Evolutionary conservation across 2,797 vertebrate genomes (phyloP).

Genomic region (Tragopan temminckii): DNA sequence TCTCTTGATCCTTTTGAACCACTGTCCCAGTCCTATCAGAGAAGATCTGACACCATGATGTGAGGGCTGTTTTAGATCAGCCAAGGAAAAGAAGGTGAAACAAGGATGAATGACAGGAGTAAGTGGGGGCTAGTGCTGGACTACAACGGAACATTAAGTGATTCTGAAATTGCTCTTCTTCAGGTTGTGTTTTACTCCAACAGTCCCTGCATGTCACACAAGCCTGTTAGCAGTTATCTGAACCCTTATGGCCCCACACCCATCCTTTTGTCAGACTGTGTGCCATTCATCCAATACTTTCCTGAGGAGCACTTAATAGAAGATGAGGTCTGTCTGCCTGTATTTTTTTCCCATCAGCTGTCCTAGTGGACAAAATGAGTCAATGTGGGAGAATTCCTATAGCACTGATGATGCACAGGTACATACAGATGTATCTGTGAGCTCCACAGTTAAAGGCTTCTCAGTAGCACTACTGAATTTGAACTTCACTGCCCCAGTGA

Average conservation of each 20-base stretch:
- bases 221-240: not conserved
- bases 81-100: not conserved
- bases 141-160: not conserved
- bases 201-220: not conserved
- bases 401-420: not conserved
- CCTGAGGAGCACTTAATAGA: not conserved
- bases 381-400: not conserved
- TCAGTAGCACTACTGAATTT: not conserved
- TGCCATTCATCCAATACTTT: not conserved
- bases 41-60: not conserved
- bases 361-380: not conserved
- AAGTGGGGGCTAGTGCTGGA: not conserved
- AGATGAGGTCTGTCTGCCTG: not conserved
- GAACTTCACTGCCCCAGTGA: not conserved
- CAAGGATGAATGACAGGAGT: not conserved
- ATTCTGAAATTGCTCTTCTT: not conserved
- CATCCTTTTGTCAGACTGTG: not conserved
- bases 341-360: not conserved
- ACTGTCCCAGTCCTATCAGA: not conserved
- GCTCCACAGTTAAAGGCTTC: not conserved
- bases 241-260: not conserved
- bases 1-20: not conserved
- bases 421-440: not conserved
- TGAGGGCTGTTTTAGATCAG: not conserved
- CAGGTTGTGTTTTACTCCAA: not conserved